Percentiles rank a stretch among this genome's conserved stretches.
Evolutionary conservation across 2,888 invertebrate genomes (phyloP).

Genomic region (Mythimna lalbum): DNA sequence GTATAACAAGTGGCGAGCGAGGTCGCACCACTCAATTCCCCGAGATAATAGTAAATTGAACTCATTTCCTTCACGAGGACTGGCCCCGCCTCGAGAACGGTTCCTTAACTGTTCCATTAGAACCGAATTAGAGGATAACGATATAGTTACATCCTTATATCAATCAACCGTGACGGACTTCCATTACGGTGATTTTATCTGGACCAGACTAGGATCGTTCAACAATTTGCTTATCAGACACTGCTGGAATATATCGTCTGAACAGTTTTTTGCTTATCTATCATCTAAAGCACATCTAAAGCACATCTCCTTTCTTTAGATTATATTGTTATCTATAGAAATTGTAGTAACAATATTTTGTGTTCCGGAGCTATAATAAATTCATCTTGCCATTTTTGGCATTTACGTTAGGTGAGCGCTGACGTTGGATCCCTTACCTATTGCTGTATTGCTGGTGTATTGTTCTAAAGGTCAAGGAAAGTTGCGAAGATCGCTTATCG

Average conservation of each 20-base stretch:
- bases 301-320: constrained; percentile 9
- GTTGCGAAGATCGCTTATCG: constrained; percentile 25
- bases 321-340: constrained; percentile 4
- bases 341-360: constrained; percentile 46
- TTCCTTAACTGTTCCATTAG: constrained; percentile 79
- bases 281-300: constrained; percentile 14
- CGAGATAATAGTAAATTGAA: constrained; percentile 86
- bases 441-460: constrained; percentile 45
- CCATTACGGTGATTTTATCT: constrained; percentile 64
- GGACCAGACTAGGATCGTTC: constrained; percentile 35
- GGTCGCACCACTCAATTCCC: constrained; percentile 77
- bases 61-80: constrained; percentile 82
- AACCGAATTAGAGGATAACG: constrained; percentile 77
- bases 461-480: constrained; percentile 61
- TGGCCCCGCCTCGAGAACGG: constrained; percentile 71
- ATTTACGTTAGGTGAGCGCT: constrained; percentile 54
- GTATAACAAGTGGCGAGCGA: constrained; percentile 75
- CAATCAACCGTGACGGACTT: constrained; percentile 67
- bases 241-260: constrained; percentile 34
- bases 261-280: constrained; percentile 27
- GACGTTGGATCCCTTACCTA: constrained; percentile 37
- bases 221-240: constrained; percentile 54
- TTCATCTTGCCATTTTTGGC: constrained; percentile 55
- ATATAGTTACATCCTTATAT: constrained; percentile 68
- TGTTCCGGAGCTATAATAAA: constrained; percentile 40